Conservation (phyloP, 2,888 invertebrate genomes). For the Phengaris arion region DNA sequence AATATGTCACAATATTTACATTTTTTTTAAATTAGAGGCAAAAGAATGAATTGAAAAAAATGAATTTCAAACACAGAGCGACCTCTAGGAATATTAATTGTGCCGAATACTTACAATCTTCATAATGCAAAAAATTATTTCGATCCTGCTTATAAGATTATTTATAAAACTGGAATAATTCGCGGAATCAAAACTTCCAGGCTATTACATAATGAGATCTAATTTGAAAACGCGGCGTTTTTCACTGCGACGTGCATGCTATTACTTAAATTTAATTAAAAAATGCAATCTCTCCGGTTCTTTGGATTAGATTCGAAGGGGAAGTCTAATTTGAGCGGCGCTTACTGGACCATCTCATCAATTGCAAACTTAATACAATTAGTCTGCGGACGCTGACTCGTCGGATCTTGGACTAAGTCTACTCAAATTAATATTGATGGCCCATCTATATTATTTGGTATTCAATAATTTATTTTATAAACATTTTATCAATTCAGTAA, state of each 20-base stretch:
- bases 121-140: no score
- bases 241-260: neutral
- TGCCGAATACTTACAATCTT: no score
- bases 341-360: slow-evolving; percentile 43
- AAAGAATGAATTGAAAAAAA: no score
- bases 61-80: no score
- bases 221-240: neutral
- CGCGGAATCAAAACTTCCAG: neutral
- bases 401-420: slow-evolving; percentile 34
- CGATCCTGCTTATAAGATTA: no score
- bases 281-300: slow-evolving; percentile 28
- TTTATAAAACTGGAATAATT: neutral
- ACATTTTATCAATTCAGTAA: neutral
- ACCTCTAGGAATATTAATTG: no score
- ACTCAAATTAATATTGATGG: slow-evolving; percentile 21
- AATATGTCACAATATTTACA: no score
- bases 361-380: slow-evolving; percentile 46
- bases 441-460: neutral
- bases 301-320: slow-evolving; percentile 29
- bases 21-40: no score
- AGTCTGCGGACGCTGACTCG: slow-evolving; percentile 41
- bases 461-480: neutral
- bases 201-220: neutral
- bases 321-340: slow-evolving; percentile 39
- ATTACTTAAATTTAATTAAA: slow-evolving; percentile 25